Conservation (phyloP, 2,113 vertebrate genomes). For the Poeciliopsis turrubarensis region DNA sequence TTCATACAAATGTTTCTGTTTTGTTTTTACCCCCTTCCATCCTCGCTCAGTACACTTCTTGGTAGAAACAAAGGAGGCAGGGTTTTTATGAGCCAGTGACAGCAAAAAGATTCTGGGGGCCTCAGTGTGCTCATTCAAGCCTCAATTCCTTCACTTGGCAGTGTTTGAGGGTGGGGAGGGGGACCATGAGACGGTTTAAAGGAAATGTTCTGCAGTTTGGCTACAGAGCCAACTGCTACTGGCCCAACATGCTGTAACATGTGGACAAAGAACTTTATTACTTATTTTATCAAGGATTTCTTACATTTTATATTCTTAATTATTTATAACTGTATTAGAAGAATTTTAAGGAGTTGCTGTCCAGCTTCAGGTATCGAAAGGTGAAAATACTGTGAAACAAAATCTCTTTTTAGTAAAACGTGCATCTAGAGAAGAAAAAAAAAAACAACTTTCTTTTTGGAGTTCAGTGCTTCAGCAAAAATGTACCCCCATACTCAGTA, state of each 20-base stretch:
- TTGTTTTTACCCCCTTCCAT: constrained; percentile 43
- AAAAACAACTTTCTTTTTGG: not conserved
- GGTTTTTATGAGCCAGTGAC: constrained; percentile 80
- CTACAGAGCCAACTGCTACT: not conserved
- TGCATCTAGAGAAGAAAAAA: constrained; percentile 1
- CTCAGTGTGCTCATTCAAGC: constrained; percentile 75
- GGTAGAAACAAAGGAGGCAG: constrained; percentile 67
- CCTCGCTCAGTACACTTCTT: constrained; percentile 43
- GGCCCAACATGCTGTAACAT: not conserved
- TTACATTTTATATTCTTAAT: not conserved
- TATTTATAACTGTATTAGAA: too few species aligned
- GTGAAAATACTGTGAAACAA: not conserved
- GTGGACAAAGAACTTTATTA: not conserved
- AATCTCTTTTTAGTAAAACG: not conserved
- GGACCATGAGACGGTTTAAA: constrained; percentile 51
- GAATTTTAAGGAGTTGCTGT: not conserved
- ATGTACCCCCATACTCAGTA: constrained; percentile 27
- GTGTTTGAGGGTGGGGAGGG: constrained; percentile 35
- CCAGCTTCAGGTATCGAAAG: not conserved
- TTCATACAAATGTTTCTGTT: constrained; percentile 73
- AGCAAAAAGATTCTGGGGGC: constrained; percentile 74
- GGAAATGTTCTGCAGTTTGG: constrained; percentile 34
- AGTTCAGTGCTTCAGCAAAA: constrained; percentile 4
- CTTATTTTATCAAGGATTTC: not conserved
- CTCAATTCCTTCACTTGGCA: constrained; percentile 69